These are phyloP conservation scores for Euthynnus affinis DNA, from an alignment of 2,797 vertebrate species.

Conservation along the genomic window DNA sequence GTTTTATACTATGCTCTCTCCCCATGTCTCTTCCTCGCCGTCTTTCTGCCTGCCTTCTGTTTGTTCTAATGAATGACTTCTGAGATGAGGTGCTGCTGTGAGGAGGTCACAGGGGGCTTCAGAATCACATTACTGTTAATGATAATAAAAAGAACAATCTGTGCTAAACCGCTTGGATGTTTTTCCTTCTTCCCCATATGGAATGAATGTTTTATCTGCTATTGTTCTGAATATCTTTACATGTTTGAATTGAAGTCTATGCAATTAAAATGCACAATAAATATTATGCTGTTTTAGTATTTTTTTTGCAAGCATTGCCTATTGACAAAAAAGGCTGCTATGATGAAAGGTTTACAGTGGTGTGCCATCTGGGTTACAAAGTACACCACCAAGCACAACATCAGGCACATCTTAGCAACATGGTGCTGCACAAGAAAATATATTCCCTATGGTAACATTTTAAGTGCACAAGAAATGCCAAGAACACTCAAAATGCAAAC, in stretches of 20 bases:
- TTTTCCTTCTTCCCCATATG: slow-evolving; percentile 74
- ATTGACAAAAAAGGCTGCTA: slow-evolving; percentile 55
- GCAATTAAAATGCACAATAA: slow-evolving; percentile 77
- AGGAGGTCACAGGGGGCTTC: slow-evolving; percentile 84
- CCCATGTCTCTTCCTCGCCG: slow-evolving; percentile 57
- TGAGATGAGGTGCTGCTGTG: slow-evolving; percentile 85
- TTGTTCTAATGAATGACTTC: slow-evolving; percentile 87
- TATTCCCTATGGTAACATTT: slow-evolving; percentile 60
- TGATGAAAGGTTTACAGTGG: slow-evolving; percentile 77
- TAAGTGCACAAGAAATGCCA: slow-evolving; percentile 47
- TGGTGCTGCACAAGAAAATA: slow-evolving; percentile 48
- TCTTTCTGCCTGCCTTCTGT: slow-evolving; percentile 81
- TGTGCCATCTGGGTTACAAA: slow-evolving; percentile 77
- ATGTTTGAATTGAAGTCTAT: slow-evolving; percentile 53
- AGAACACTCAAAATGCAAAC: slow-evolving; percentile 51
- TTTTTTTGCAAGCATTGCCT: slow-evolving; percentile 35
- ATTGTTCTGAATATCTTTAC: slow-evolving; percentile 68
- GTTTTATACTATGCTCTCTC: slow-evolving; percentile 70
- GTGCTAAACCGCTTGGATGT: slow-evolving; percentile 81
- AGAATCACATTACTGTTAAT: slow-evolving; percentile 87
- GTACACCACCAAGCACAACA: slow-evolving; percentile 60
- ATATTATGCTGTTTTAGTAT: slow-evolving; percentile 50
- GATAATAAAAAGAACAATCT: slow-evolving; percentile 88
- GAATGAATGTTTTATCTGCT: slow-evolving; percentile 79
- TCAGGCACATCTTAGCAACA: slow-evolving; percentile 64